A percentile compares a stretch with the other conserved stretches of the same genome.
Evolutionary conservation across 1,140 invertebrate genomes (phyloP).

Genomic region (Drosophila repletoides): DNA sequence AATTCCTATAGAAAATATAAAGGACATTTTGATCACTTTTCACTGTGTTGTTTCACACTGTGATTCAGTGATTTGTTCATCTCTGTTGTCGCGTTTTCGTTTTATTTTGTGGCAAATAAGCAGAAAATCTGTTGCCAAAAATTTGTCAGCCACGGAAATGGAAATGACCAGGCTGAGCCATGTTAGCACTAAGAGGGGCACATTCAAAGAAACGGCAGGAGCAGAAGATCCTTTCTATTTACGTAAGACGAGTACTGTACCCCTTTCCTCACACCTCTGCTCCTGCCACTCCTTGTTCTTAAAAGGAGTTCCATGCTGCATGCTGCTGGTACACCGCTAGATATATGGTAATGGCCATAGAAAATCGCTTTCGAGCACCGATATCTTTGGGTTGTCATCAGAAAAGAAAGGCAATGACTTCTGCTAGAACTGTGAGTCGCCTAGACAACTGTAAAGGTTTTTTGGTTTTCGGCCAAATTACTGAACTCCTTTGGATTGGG

Average conservation of each 20-base stretch:
- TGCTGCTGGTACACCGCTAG: constrained; percentile 59
- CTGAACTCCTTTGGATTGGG: constrained; percentile 33
- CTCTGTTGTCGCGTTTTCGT: constrained; percentile 42
- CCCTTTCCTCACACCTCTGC: no score
- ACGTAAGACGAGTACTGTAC: no score
- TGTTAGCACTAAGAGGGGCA: constrained; percentile 42
- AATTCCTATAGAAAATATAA: no score
- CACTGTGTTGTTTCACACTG: background rate
- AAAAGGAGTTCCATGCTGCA: constrained; percentile 12
- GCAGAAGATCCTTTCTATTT: constrained; percentile 47
- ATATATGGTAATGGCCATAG: constrained; percentile 71
- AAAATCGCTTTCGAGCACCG: constrained; percentile 50
- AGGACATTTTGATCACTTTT: no score
- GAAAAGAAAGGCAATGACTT: constrained; percentile 67
- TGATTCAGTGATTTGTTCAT: constrained; percentile 24
- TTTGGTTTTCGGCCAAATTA: constrained; percentile 72
- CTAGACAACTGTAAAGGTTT: no score
- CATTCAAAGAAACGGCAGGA: constrained; percentile 8
- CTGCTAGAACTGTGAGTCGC: no score
- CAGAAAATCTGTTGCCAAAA: constrained; percentile 79
- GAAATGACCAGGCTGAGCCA: constrained; percentile 67
- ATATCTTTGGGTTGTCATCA: constrained; percentile 71
- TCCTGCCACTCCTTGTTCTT: no score
- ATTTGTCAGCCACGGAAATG: constrained; percentile 73
- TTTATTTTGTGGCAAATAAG: constrained; percentile 72